These are phyloP conservation scores for Periophthalmus magnuspinnatus DNA, from an alignment of 2,797 vertebrate species.

Conservation along the genomic window DNA sequence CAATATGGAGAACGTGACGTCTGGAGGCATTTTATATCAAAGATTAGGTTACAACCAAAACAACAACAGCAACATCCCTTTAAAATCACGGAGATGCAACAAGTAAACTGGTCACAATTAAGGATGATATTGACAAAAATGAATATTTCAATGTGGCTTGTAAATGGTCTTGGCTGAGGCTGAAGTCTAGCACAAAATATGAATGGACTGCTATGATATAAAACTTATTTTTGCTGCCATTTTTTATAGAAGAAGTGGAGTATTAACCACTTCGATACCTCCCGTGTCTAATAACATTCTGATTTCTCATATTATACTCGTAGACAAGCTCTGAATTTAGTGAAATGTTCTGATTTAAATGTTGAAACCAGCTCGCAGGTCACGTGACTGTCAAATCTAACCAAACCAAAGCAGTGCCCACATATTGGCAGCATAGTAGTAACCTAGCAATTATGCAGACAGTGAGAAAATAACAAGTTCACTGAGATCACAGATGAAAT, in stretches of 20 bases:
- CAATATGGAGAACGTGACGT: background rate
- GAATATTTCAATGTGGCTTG: no score
- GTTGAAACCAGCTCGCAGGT: background rate
- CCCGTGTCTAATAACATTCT: background rate
- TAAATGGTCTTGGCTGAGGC: no score
- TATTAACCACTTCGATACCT: no score
- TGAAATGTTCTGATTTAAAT: background rate
- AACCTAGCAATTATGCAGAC: conserved; percentile 12
- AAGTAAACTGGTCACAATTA: no score
- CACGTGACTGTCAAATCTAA: background rate
- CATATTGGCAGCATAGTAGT: conserved; percentile 8
- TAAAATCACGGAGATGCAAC: no score
- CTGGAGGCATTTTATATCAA: background rate
- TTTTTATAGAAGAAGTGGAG: no score
- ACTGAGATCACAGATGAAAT: conserved; percentile 4
- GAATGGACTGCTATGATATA: no score
- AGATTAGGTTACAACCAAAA: no score
- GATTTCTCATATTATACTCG: background rate
- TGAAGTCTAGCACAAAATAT: no score
- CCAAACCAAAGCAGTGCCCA: background rate
- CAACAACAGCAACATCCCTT: no score
- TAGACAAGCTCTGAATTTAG: background rate
- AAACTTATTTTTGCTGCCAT: no score
- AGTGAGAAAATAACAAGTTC: conserved; percentile 40
- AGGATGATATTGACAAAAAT: no score